A percentile compares a stretch with the other conserved stretches of the same genome.
Evolutionary conservation across 2,113 vertebrate species (phyloP).

Genomic region (Aepyceros melampus): DNA sequence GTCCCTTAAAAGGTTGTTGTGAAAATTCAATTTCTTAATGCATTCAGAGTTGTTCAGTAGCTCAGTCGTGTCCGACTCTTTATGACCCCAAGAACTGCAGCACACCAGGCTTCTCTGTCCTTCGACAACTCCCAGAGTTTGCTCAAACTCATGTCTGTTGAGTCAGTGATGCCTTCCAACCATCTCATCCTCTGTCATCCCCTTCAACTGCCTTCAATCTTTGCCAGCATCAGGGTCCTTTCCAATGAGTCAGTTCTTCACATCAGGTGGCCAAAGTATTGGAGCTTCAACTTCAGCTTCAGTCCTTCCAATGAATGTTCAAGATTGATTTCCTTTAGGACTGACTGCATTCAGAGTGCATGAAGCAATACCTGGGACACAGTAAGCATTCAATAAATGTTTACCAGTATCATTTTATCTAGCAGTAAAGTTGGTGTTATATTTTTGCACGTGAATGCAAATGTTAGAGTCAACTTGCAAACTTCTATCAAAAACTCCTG

Average conservation of each 20-base stretch:
- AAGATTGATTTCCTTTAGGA: background rate
- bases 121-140: background rate
- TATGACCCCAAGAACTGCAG: background rate
- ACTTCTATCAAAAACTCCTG: background rate
- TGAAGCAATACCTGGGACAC: conserved; percentile 9
- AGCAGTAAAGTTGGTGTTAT: background rate
- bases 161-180: background rate
- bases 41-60: background rate
- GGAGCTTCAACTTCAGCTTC: background rate
- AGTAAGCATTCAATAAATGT: conserved; percentile 23
- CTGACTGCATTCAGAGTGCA: background rate
- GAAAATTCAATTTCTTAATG: conserved; percentile 17
- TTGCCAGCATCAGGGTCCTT: background rate
- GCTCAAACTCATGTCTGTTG: background rate
- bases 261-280: background rate
- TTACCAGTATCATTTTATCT: conserved; percentile 33
- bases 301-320: background rate
- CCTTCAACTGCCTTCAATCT: background rate
- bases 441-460: conserved; percentile 6
- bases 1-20: background rate
- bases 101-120: background rate
- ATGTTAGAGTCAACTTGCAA: conserved; percentile 35
- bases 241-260: background rate
- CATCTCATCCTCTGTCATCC: background rate
- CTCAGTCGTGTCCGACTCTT: background rate